Base-by-base conservation (phyloP, 2,797 vertebrate species). In the Catamblyrhynchus diadema region DNA sequence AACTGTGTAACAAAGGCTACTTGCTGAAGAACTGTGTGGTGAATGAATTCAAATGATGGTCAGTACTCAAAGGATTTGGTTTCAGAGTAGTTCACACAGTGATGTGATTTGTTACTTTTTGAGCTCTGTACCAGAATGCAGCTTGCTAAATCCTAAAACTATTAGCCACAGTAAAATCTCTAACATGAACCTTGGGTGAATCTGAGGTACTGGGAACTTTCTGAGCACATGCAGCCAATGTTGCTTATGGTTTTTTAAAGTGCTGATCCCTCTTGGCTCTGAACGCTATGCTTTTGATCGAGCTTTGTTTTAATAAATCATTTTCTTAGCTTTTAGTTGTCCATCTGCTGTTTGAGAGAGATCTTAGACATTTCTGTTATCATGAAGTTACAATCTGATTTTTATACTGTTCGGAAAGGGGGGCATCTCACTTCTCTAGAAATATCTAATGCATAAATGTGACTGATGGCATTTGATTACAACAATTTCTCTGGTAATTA, bases 1-100 rank as follows among this genome's bases (percentile, higher is more conserved):
- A 91, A 61, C 93, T 86, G 69, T 50, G 80, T 94, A 94, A 88
- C n/a, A 96, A 79, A 94, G 45, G 71, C 69, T 91, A 56, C 91
- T 94, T 81, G 51, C 75, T 75, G 60, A 88, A 95, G 88, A 96
- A 35, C 59, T 77, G 20, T 91, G 77, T 85, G 89, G 39, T 60
- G 91, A 88, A 64, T 64, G 70, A 77, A 88, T 96, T 96, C 91
- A 92, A 93, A 81, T 6, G 41, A 78, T 91, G 92, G 92, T n/a
- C 86, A 91, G 32, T 69, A 30, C 91, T 51, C 25, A 2, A 41
- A 96, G 62, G 80, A 82, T 84, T 86, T 54, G 33, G 53, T 92
- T 95, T 95, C 69, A 60, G 84, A 88, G 77, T 41, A 86, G 56
- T 86, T 96, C 87, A 56, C 77, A 67, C n/a, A 93, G 33, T 61